Conservation (phyloP, 2,888 invertebrate species). For the Melolontha melolontha region DNA sequence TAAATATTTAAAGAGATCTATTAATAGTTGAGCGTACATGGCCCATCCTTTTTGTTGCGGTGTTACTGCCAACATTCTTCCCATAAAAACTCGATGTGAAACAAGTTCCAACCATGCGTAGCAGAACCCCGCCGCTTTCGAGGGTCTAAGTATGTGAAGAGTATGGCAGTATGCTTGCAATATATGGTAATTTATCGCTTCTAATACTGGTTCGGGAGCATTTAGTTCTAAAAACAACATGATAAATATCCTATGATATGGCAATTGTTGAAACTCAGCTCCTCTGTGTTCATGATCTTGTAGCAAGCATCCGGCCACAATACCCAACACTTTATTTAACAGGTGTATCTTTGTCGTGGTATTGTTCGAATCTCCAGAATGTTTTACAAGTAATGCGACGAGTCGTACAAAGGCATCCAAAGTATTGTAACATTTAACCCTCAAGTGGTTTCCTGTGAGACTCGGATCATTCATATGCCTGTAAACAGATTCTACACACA, state of each 20-base stretch:
- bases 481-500: slow-evolving; percentile 96
- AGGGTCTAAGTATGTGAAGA: slow-evolving; percentile 91
- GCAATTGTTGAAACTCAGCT: slow-evolving; percentile 94
- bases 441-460: slow-evolving; percentile 60
- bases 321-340: slow-evolving; percentile 94
- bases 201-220: slow-evolving; percentile 91
- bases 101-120: slow-evolving; percentile 99
- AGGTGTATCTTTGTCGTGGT: slow-evolving; percentile 97
- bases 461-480: slow-evolving; percentile 63
- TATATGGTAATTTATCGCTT: slow-evolving; percentile 94
- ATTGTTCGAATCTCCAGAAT: slow-evolving; percentile 90
- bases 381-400: slow-evolving; percentile 94
- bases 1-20: slow-evolving; percentile 96
- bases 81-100: slow-evolving; percentile 96
- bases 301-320: slow-evolving; percentile 93
- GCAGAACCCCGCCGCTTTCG: slow-evolving; percentile 95
- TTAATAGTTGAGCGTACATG: slow-evolving; percentile 95
- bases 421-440: slow-evolving; percentile 95
- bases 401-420: slow-evolving; percentile 95
- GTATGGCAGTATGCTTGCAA: slow-evolving; percentile 97
- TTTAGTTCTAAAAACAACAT: slow-evolving; percentile 97
- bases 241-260: slow-evolving; percentile 96
- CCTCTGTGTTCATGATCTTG: slow-evolving; percentile 96
- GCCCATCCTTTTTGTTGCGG: slow-evolving; percentile 97
- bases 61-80: slow-evolving; percentile 89